phyloP scores from a whole-genome alignment of 2,113 vertebrate species.

The Chloroceryle aenea region DNA sequence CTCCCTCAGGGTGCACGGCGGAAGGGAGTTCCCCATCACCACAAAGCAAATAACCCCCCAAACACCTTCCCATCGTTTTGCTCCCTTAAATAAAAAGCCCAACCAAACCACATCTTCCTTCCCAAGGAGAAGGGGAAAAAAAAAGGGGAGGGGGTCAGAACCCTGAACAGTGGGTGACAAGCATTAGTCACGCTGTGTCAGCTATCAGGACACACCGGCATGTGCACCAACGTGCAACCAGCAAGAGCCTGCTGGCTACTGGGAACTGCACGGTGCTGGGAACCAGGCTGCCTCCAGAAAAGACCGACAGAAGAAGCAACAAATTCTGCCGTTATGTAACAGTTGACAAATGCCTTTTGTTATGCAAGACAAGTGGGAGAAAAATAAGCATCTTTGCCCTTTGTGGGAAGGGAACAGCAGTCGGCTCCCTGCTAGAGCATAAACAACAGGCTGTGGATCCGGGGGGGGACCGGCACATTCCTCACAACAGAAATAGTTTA shows the following conservation, averaged over 20 bases:
- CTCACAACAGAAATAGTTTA: background rate
- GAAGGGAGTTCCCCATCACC: background rate
- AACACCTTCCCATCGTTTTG: background rate
- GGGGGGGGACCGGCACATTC: background rate
- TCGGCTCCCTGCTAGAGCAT: background rate
- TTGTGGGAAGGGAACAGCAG: slow-evolving; percentile 33
- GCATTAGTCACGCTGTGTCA: background rate
- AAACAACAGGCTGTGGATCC: slow-evolving; percentile 14
- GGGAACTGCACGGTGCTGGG: background rate
- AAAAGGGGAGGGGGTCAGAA: too few species aligned
- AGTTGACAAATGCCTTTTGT: slow-evolving; percentile 61
- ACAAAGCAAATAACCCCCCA: background rate
- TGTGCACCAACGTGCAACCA: background rate
- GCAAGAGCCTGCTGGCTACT: background rate
- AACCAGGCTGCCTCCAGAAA: background rate
- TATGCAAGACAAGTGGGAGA: slow-evolving; percentile 58
- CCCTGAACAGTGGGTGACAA: accelerated
- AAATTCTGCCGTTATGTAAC: slow-evolving; percentile 10
- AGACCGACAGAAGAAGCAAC: background rate
- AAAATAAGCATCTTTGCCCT: slow-evolving; percentile 36
- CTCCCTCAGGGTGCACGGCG: accelerated
- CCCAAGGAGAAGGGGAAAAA: accelerated
- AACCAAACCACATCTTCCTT: background rate
- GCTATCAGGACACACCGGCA: accelerated
- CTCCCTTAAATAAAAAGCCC: background rate